A percentile compares a stretch with the other conserved stretches of the same genome.
Conservation (phyloP, 2,888 invertebrate genomes). For the Phlogophora meticulosa region DNA sequence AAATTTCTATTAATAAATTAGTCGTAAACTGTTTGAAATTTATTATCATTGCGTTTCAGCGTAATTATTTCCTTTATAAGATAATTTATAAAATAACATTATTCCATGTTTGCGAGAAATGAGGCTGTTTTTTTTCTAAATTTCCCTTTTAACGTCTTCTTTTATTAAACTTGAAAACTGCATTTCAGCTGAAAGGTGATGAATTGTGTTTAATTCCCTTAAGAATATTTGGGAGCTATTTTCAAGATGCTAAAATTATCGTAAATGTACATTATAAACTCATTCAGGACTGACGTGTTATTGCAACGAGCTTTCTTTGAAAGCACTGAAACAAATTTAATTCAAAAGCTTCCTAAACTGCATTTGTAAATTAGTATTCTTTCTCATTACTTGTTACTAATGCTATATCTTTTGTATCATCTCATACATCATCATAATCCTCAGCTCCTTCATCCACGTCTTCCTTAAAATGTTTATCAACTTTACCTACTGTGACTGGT, state of each 20-base stretch:
- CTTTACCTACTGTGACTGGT: background rate
- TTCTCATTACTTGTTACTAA: background rate
- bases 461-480: background rate
- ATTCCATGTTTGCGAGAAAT: constrained; percentile 69
- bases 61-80: constrained; percentile 89
- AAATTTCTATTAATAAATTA: constrained; percentile 91
- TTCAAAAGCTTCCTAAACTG: background rate
- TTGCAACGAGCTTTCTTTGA: constrained; percentile 17
- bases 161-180: constrained; percentile 40
- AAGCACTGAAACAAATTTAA: background rate
- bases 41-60: constrained; percentile 85
- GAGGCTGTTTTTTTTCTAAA: constrained; percentile 54
- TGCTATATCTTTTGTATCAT: background rate
- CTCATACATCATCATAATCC: background rate
- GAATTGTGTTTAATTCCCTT: constrained; percentile 36
- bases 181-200: constrained; percentile 45
- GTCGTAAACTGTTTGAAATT: constrained; percentile 88
- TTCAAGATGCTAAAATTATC: constrained; percentile 14
- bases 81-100: no score
- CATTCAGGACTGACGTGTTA: constrained; percentile 14
- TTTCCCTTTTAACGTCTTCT: constrained; percentile 28
- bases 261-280: constrained; percentile 28
- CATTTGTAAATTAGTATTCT: constrained; percentile 8
- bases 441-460: rapidly evolving
- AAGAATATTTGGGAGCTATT: constrained; percentile 8